These are phyloP conservation scores for Drosophila nannoptera DNA, from an alignment of 1,140 invertebrate species.

Conservation along the genomic window DNA sequence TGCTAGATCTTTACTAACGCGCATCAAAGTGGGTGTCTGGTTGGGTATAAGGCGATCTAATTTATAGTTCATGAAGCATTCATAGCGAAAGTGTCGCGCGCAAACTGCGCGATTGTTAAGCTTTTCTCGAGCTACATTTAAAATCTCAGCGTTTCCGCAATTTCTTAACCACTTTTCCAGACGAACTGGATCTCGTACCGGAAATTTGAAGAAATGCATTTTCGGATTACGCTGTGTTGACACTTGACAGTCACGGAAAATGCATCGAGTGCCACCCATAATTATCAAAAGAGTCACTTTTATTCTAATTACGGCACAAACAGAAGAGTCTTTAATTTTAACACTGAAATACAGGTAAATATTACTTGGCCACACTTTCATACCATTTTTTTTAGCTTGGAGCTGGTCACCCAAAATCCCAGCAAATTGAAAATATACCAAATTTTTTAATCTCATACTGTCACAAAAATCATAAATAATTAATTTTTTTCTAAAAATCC, in stretches of 20 bases:
- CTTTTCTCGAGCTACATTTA: slow-evolving; percentile 70
- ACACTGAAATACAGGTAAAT: not conserved
- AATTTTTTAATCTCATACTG: not conserved
- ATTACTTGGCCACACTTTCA: not conserved
- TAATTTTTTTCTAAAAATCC: not conserved
- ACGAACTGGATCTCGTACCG: slow-evolving; percentile 76
- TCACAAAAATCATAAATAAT: not conserved
- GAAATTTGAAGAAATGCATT: slow-evolving; percentile 80
- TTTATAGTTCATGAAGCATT: slow-evolving; percentile 80
- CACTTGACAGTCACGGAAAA: slow-evolving; percentile 78
- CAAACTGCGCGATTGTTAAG: slow-evolving; percentile 79
- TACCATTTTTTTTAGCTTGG: not conserved
- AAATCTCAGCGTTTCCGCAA: slow-evolving; percentile 66
- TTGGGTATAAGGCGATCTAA: slow-evolving; percentile 55
- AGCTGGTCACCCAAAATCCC: slow-evolving; percentile 23
- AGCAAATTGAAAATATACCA: slow-evolving; percentile 3
- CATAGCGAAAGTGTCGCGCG: slow-evolving; percentile 79
- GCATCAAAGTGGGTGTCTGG: slow-evolving; percentile 56
- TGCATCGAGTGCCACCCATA: slow-evolving; percentile 81
- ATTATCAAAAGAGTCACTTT: not conserved
- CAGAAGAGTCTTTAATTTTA: not conserved
- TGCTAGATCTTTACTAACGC: slow-evolving; percentile 43
- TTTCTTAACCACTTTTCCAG: slow-evolving; percentile 79
- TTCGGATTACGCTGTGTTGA: slow-evolving; percentile 74
- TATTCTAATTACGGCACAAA: slow-evolving; percentile 1